Percentiles rank a stretch among this genome's conserved stretches.
phyloP scores from a whole-genome alignment of 1,140 invertebrate genomes.

The Piezodorus guildinii region DNA sequence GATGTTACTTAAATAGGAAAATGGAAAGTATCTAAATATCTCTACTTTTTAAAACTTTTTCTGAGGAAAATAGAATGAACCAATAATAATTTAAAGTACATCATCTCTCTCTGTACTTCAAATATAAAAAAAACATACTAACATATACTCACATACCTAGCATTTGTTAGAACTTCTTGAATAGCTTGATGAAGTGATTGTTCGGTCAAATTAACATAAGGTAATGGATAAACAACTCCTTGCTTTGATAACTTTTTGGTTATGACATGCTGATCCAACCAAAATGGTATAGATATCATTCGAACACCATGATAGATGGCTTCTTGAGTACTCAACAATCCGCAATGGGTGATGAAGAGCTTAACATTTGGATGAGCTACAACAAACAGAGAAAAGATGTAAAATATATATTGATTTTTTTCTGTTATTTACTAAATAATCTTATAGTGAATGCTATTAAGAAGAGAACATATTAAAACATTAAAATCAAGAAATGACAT shows the following conservation, averaged over 20 bases:
- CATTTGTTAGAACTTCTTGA: background rate
- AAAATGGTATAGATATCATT: constrained; percentile 38
- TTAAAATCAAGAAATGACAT: too few relatives aligned
- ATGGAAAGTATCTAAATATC: too few relatives aligned
- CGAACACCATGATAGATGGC: constrained; percentile 37
- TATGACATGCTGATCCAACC: constrained; percentile 33
- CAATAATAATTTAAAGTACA: too few relatives aligned
- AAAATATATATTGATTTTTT: too few relatives aligned
- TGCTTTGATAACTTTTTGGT: constrained; percentile 1
- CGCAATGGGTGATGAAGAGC: constrained; percentile 36
- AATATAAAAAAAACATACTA: too few relatives aligned
- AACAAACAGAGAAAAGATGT: constrained; percentile 20
- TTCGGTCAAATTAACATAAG: background rate
- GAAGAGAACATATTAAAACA: too few relatives aligned
- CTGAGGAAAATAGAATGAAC: too few relatives aligned
- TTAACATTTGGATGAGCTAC: constrained; percentile 30
- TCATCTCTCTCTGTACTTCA: too few relatives aligned
- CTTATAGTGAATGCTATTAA: too few relatives aligned
- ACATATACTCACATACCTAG: background rate
- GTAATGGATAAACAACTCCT: constrained; percentile 6
- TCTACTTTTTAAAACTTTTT: too few relatives aligned
- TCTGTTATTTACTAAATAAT: too few relatives aligned
- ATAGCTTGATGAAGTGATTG: background rate
- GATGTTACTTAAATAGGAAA: too few relatives aligned
- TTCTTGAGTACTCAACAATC: constrained; percentile 37